Conservation (phyloP, 2,113 vertebrate species). For the Poeciliopsis occidentalis region DNA sequence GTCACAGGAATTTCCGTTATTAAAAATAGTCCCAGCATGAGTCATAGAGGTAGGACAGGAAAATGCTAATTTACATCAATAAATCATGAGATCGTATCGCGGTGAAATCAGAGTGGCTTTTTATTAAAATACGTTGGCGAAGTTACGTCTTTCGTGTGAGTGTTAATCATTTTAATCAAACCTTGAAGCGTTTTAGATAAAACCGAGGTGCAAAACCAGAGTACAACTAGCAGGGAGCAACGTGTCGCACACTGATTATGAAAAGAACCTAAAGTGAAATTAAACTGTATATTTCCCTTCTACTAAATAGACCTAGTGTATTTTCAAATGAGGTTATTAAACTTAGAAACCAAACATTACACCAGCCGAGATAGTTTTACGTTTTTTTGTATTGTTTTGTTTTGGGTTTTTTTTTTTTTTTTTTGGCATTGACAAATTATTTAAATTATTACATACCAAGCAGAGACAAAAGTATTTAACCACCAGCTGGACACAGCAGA, state of each 20-base stretch:
- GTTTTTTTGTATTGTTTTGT: too few species aligned
- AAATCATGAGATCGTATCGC: slow-evolving; percentile 77
- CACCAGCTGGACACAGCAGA: background rate
- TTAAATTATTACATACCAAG: background rate
- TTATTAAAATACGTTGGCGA: slow-evolving; percentile 71
- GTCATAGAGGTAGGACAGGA: slow-evolving; percentile 64
- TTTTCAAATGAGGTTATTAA: background rate
- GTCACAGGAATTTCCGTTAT: slow-evolving; percentile 63
- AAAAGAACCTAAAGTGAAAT: slow-evolving; percentile 1
- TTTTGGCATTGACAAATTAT: background rate
- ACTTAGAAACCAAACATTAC: background rate
- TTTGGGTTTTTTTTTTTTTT: too few species aligned
- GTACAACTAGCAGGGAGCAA: slow-evolving; percentile 12
- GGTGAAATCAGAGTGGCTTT: slow-evolving; percentile 50
- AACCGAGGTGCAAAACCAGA: slow-evolving; percentile 19
- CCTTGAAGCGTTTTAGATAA: slow-evolving; percentile 56
- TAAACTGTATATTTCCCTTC: slow-evolving; percentile 9
- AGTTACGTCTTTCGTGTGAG: slow-evolving; percentile 49
- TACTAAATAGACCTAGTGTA: background rate
- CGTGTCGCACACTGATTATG: background rate
- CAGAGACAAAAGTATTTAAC: background rate
- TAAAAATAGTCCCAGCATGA: slow-evolving; percentile 66
- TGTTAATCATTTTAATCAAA: slow-evolving; percentile 70
- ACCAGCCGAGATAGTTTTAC: background rate
- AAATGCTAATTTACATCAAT: slow-evolving; percentile 75